Percentiles rank a stretch among this genome's conserved stretches.
phyloP scores from a whole-genome alignment of 2,797 vertebrate species.

The Eulemur coronatus region DNA sequence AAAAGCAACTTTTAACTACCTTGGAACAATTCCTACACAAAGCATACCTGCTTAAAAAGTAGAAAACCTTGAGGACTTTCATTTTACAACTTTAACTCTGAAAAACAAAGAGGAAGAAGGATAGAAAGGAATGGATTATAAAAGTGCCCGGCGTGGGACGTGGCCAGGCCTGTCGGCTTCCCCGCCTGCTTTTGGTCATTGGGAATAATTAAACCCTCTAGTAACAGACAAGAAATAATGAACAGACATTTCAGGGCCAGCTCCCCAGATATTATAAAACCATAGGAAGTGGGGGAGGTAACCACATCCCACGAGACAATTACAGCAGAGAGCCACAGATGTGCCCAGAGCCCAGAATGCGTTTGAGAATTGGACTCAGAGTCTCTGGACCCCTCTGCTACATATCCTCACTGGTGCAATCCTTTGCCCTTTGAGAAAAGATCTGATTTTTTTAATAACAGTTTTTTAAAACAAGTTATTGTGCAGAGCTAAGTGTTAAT shows the following conservation, averaged over 20 bases:
- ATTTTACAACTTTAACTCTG: constrained; percentile 12
- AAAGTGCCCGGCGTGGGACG: rapidly evolving
- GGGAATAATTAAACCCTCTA: constrained; percentile 34
- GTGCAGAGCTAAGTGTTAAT: not conserved
- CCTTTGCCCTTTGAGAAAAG: not conserved
- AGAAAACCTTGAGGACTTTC: constrained; percentile 29
- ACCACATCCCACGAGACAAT: not conserved
- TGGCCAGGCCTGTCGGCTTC: constrained; percentile 1
- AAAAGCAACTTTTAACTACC: constrained; percentile 54
- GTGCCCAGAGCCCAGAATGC: not conserved
- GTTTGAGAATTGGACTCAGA: not conserved
- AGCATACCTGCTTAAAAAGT: constrained; percentile 24
- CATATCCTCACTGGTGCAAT: not conserved
- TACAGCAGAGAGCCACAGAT: not conserved
- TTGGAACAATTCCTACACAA: constrained; percentile 56
- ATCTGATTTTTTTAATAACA: not conserved
- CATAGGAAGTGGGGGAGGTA: not conserved
- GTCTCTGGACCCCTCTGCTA: not conserved
- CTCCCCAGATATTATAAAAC: not conserved
- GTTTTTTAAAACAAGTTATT: not conserved
- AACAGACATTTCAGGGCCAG: not conserved
- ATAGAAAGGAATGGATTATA: not conserved
- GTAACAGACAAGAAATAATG: constrained; percentile 3
- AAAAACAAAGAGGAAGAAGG: constrained; percentile 17
- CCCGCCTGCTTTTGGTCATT: constrained; percentile 24